phyloP scores from a whole-genome alignment of 2,113 vertebrate genomes.

The Crocuta crocuta region DNA sequence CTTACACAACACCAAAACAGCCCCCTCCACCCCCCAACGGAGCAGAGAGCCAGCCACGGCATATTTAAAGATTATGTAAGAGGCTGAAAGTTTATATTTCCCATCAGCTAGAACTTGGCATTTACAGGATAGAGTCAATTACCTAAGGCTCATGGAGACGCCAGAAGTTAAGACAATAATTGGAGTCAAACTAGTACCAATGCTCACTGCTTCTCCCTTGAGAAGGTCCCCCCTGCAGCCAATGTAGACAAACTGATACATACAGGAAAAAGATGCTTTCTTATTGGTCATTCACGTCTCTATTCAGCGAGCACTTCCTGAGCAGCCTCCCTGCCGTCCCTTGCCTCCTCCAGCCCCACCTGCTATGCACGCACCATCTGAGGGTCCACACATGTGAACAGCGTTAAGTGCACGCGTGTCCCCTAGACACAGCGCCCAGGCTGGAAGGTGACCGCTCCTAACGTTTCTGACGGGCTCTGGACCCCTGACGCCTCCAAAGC shows the following conservation, averaged over 20 bases:
- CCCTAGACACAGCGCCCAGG: not conserved
- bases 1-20: not conserved
- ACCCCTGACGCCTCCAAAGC: not conserved
- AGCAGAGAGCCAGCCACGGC: not conserved
- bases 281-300: rapidly evolving
- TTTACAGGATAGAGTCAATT: not conserved
- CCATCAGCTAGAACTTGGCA: not conserved
- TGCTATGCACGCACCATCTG: rapidly evolving
- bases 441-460: not conserved
- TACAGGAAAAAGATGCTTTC: not conserved
- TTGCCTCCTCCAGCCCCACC: rapidly evolving
- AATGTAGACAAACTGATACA: rapidly evolving
- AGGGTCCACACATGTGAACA: not conserved
- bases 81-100: not conserved
- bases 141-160: not conserved
- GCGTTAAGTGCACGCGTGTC: not conserved
- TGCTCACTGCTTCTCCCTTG: not conserved
- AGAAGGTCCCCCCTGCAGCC: not conserved
- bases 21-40: not conserved
- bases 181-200: not conserved
- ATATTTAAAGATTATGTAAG: not conserved
- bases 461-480: not conserved
- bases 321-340: rapidly evolving
- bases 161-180: not conserved
- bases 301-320: not conserved